Conservation (phyloP, 2,797 vertebrate species). For the Pristis pectinata region DNA sequence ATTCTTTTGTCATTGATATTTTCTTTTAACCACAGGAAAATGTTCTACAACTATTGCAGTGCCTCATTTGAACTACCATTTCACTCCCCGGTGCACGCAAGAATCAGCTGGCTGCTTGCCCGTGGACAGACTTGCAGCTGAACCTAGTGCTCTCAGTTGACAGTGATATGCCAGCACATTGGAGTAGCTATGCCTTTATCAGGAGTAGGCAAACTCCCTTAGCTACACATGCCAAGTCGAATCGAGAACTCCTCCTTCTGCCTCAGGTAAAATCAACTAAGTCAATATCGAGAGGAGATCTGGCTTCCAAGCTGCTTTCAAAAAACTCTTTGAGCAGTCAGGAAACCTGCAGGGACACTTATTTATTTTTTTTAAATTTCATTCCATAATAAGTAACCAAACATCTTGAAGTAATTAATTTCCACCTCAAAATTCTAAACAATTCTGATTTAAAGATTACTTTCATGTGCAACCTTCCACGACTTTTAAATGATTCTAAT, state of each 20-base stretch:
- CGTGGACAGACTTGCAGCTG: not conserved
- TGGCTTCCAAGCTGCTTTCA: not conserved
- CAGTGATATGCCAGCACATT: not conserved
- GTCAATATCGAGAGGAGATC: not conserved
- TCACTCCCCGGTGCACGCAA: not conserved
- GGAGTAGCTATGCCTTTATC: not conserved
- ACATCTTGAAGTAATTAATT: not conserved
- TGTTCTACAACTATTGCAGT: not conserved
- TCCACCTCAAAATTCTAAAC: not conserved
- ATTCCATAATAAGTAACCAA: not conserved
- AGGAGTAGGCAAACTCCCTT: not conserved
- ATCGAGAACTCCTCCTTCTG: not conserved
- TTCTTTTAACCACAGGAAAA: not conserved
- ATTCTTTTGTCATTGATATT: not conserved
- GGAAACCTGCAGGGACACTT: not conserved
- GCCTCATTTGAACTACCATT: not conserved
- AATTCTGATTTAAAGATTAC: not conserved
- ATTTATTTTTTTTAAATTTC: not conserved
- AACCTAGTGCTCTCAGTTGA: not conserved
- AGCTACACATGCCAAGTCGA: not conserved
- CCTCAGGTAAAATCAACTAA: not conserved
- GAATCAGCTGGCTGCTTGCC: not conserved
- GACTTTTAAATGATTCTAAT: slow-evolving; percentile 23
- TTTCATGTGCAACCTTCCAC: not conserved
- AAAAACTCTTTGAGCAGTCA: not conserved